These are phyloP conservation scores for Vesta saturnalis DNA, from an alignment of 2,888 invertebrate genomes.

Conservation along the genomic window DNA sequence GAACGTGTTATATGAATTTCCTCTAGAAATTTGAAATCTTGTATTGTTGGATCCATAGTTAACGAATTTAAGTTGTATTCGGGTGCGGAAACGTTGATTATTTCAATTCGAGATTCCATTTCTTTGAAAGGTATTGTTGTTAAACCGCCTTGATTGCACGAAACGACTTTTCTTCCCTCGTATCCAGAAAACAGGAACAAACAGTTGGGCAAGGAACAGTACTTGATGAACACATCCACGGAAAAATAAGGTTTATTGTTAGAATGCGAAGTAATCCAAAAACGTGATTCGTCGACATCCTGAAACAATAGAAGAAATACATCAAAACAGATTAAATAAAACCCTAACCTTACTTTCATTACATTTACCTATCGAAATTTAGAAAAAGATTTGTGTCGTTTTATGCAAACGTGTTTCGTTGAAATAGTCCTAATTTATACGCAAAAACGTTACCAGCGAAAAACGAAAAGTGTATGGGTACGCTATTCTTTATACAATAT, in stretches of 20 bases:
- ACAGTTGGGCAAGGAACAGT: conserved; percentile 68
- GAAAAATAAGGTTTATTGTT: conserved; percentile 25
- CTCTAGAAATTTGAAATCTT: conserved; percentile 66
- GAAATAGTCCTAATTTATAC: conserved; percentile 9
- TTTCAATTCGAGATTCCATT: conserved; percentile 71
- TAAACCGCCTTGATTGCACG: conserved; percentile 72
- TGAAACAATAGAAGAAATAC: conserved; percentile 31
- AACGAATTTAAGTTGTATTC: conserved; percentile 69
- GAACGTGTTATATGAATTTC: conserved; percentile 81
- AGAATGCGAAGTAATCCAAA: conserved; percentile 5
- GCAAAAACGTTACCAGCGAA: background rate
- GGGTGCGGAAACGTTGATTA: conserved; percentile 76
- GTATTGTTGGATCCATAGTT: conserved; percentile 78
- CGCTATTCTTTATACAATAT: conserved; percentile 1
- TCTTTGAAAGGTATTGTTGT: conserved; percentile 69
- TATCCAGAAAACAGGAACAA: conserved; percentile 71
- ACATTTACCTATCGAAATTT: background rate
- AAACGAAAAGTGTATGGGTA: background rate
- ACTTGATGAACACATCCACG: conserved; percentile 40
- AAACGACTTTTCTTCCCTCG: conserved; percentile 68
- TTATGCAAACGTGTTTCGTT: background rate
- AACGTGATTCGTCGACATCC: conserved; percentile 21
- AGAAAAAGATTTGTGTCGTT: background rate
- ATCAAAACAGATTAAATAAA: background rate
- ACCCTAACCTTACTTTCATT: background rate